phyloP scores from a whole-genome alignment of 2,797 vertebrate genomes.

The Brachyalestes nurse region DNA sequence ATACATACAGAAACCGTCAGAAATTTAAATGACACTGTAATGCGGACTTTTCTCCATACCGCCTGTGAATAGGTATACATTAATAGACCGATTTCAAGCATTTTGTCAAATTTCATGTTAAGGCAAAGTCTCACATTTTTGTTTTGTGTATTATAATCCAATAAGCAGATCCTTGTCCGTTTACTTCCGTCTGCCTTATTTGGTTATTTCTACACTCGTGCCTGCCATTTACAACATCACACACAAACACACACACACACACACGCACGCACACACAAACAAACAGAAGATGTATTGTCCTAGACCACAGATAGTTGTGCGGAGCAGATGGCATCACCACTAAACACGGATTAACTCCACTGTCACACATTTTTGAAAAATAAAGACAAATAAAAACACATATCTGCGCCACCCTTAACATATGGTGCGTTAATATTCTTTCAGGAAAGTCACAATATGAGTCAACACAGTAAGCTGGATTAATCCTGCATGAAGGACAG shows the following conservation, averaged over 20 bases:
- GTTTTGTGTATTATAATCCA: too few species aligned
- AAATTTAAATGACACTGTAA: too few species aligned
- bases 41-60: too few species aligned
- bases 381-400: constrained; percentile 40
- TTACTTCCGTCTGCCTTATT: neutral
- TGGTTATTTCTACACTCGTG: neutral
- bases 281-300: constrained; percentile 28
- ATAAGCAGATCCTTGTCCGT: neutral
- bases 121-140: too few species aligned
- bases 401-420: constrained; percentile 35
- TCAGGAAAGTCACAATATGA: constrained; percentile 24
- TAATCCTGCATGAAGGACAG: constrained; percentile 13
- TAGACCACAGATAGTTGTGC: constrained; percentile 14
- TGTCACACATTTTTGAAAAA: constrained; percentile 23
- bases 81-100: too few species aligned
- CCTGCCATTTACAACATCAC: constrained; percentile 9
- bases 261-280: neutral
- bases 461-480: constrained; percentile 29
- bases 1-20: too few species aligned
- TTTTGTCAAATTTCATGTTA: too few species aligned
- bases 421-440: constrained; percentile 34
- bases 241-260: neutral
- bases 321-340: constrained; percentile 48
- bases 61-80: too few species aligned
- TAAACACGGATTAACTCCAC: constrained; percentile 40